These are phyloP conservation scores for Melospiza georgiana DNA, from an alignment of 2,113 vertebrate species.

Conservation along the genomic window DNA sequence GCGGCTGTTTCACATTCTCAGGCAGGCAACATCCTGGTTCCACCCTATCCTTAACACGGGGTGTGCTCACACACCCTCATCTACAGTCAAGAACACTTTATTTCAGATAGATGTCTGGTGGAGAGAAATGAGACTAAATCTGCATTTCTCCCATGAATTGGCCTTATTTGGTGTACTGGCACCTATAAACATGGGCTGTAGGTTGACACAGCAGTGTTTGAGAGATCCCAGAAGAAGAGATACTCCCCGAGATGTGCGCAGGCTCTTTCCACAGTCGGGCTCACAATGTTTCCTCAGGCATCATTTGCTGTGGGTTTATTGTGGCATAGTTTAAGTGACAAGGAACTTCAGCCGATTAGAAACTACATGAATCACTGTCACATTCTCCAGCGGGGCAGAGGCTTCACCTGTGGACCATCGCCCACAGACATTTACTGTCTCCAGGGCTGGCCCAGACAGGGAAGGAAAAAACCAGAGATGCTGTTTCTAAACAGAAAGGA, in stretches of 20 bases:
- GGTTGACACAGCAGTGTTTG: neutral
- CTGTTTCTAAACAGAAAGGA: neutral
- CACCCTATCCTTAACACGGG: neutral
- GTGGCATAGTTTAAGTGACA: neutral
- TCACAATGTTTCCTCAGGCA: neutral
- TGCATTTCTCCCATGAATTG: neutral
- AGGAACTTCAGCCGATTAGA: neutral
- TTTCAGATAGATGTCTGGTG: neutral
- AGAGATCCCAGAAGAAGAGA: neutral
- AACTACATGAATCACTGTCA: neutral
- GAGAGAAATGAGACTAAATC: neutral
- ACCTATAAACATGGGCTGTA: neutral
- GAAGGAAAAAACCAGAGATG: fast-evolving
- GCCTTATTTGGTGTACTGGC: fast-evolving
- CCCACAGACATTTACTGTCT: neutral
- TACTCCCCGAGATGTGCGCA: fast-evolving
- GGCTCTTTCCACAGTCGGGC: neutral
- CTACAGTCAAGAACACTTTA: neutral
- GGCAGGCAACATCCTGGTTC: slow-evolving; percentile 32
- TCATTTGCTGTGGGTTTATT: neutral
- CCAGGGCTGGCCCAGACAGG: neutral
- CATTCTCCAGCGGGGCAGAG: neutral
- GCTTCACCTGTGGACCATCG: neutral
- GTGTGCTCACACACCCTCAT: neutral
- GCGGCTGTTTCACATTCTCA: neutral